Evolutionary conservation across 1,140 invertebrate genomes (phyloP).

Genomic region (Tetramorium alpestre): DNA sequence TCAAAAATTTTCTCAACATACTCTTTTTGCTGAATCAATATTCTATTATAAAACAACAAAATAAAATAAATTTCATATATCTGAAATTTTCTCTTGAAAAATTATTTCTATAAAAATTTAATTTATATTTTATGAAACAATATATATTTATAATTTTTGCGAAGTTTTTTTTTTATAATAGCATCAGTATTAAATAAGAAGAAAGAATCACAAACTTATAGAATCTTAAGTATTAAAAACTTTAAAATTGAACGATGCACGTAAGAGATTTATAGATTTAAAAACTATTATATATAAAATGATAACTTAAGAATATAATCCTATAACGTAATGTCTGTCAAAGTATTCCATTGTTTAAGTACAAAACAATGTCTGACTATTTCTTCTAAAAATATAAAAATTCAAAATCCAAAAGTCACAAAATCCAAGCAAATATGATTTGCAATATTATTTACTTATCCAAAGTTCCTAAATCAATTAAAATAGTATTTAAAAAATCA

Average conservation of each 20-base stretch:
- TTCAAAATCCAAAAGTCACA: background rate
- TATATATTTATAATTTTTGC: background rate
- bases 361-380: background rate
- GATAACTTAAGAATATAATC: background rate
- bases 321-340: background rate
- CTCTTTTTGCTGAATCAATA: background rate
- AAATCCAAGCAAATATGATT: background rate
- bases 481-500: background rate
- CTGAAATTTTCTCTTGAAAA: background rate
- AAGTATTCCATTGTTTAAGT: background rate
- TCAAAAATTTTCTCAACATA: background rate
- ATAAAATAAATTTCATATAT: background rate
- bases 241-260: background rate
- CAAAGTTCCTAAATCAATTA: background rate
- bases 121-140: background rate
- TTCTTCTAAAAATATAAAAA: background rate
- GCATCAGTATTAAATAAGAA: background rate
- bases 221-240: conserved; percentile 13
- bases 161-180: background rate
- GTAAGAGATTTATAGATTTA: background rate
- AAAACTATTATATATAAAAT: background rate
- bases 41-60: background rate
- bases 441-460: background rate
- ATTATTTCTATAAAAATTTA: background rate
- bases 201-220: background rate